A percentile compares a stretch with the other conserved stretches of the same genome.
Evolutionary conservation across 1,140 invertebrate genomes (phyloP).

Genomic region (Lepidurus packardi): DNA sequence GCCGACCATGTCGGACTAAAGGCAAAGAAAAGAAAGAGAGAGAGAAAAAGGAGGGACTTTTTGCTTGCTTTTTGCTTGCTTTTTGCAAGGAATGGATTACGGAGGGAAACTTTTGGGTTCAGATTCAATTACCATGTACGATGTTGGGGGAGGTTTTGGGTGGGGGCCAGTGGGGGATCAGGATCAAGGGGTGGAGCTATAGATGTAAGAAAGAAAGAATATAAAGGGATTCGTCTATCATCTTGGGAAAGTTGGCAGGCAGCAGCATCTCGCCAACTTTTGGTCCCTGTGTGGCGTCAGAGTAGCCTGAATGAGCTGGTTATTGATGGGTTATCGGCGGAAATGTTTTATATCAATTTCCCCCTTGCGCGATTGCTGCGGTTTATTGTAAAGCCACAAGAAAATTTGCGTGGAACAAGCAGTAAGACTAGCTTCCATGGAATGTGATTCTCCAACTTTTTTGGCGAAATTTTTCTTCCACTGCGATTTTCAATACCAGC

Average conservation of each 20-base stretch:
- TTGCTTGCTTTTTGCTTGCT: not conserved
- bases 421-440: too few relatives aligned
- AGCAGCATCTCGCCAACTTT: not conserved
- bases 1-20: not conserved
- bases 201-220: not conserved
- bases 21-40: not conserved
- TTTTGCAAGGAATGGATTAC: not conserved
- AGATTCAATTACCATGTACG: conserved; percentile 10
- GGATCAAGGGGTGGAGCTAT: not conserved
- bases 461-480: too few relatives aligned
- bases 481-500: too few relatives aligned
- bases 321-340: not conserved
- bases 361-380: not conserved
- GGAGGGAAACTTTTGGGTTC: not conserved
- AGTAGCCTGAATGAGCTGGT: not conserved
- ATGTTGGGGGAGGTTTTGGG: not conserved
- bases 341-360: not conserved
- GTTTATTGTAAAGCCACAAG: not conserved
- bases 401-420: too few relatives aligned
- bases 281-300: not conserved
- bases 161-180: not conserved
- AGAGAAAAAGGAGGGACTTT: not conserved
- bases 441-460: too few relatives aligned
- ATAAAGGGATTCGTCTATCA: not conserved
- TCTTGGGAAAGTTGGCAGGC: not conserved